Conservation (phyloP, 2,113 vertebrate genomes). For the Callospermophilus lateralis region DNA sequence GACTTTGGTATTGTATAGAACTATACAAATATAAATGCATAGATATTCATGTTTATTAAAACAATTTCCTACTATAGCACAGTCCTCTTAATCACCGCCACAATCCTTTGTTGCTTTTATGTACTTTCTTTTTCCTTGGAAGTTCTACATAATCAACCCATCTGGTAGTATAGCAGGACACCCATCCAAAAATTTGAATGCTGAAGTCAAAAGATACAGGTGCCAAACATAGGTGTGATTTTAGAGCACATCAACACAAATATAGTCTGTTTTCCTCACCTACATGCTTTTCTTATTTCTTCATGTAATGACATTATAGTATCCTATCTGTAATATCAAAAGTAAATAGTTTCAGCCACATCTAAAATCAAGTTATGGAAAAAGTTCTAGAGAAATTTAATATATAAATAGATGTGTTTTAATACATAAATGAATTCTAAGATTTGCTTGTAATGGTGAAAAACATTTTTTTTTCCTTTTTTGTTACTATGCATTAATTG, state of each 20-base stretch:
- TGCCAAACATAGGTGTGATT: conserved; percentile 9
- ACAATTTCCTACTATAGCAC: neutral
- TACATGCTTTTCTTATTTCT: neutral
- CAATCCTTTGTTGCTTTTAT: neutral
- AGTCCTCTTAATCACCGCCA: neutral
- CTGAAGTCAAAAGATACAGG: neutral
- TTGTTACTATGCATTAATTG: too few relatives aligned
- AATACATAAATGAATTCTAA: neutral
- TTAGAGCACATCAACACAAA: neutral
- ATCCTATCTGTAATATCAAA: neutral
- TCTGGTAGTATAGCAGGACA: conserved; percentile 11
- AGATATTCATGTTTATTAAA: neutral
- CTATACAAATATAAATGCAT: neutral
- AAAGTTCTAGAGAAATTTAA: neutral
- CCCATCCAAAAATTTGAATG: neutral
- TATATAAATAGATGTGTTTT: neutral
- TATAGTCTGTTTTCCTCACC: neutral
- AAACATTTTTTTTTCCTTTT: neutral
- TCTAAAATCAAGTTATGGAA: neutral
- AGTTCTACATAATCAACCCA: conserved; percentile 3
- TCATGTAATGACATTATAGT: neutral
- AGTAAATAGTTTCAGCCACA: neutral
- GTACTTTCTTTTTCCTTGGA: conserved; percentile 29
- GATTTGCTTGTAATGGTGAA: neutral
- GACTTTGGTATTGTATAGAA: neutral